Conservation (phyloP, 2,797 vertebrate genomes). For the Gymnocypris eckloni region DNA sequence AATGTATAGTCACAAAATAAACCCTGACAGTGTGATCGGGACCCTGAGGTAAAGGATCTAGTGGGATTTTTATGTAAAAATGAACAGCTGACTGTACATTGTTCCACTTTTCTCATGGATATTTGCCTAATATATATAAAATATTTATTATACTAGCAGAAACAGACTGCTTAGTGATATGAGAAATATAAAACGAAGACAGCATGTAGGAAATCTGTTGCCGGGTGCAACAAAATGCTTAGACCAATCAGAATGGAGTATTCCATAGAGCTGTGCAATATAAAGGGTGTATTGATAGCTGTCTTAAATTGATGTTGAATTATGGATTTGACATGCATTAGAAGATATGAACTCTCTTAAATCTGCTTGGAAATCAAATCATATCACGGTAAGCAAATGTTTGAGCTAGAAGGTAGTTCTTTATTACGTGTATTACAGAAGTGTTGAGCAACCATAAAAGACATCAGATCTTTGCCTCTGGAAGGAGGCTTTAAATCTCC, state of each 20-base stretch:
- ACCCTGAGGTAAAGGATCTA: background rate
- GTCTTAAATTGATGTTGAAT: constrained; percentile 4
- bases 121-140: background rate
- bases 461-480: constrained; percentile 35
- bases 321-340: constrained; percentile 15
- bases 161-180: background rate
- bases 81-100: background rate
- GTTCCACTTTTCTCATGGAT: background rate
- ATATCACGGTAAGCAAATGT: background rate
- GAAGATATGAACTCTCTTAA: constrained; percentile 6
- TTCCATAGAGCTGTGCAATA: background rate
- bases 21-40: background rate
- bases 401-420: background rate
- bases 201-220: background rate
- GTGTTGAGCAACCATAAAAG: constrained; percentile 48
- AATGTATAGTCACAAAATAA: background rate
- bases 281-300: background rate
- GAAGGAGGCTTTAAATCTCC: constrained; percentile 53
- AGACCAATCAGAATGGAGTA: background rate
- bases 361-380: constrained; percentile 19
- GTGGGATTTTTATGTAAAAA: background rate
- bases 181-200: background rate
- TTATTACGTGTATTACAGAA: constrained; percentile 15
- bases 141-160: background rate
- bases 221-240: background rate